Evolutionary conservation across 2,113 vertebrate species (phyloP).

Genomic region (Turnix velox): DNA sequence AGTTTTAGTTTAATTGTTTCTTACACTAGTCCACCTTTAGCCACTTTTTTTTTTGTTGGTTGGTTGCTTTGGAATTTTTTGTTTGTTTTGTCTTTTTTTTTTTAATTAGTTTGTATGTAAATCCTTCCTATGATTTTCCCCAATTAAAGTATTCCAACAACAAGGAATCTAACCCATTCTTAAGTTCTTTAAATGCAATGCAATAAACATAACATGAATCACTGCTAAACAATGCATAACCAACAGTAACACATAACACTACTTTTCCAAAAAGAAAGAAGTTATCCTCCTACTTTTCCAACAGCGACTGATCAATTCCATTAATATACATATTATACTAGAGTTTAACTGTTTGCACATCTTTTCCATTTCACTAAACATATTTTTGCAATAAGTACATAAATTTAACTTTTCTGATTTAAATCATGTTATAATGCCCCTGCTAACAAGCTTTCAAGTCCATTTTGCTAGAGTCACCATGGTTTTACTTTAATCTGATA

Average conservation of each 20-base stretch:
- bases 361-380: background rate
- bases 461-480: background rate
- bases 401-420: background rate
- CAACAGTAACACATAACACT: background rate
- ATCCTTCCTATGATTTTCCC: background rate
- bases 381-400: background rate
- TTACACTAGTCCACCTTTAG: background rate
- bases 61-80: too few relatives aligned
- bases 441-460: background rate
- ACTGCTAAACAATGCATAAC: background rate
- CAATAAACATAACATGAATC: background rate
- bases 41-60: background rate
- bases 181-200: background rate
- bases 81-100: background rate
- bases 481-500: background rate
- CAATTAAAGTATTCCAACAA: background rate
- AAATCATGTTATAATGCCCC: background rate
- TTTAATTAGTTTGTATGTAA: background rate
- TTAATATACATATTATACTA: background rate
- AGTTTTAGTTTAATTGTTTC: background rate
- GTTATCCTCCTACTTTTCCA: background rate
- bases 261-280: background rate
- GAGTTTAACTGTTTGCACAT: background rate
- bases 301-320: background rate
- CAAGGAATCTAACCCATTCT: background rate